phyloP scores from a whole-genome alignment of 2,797 vertebrate genomes.

The Coregonus sp. region DNA sequence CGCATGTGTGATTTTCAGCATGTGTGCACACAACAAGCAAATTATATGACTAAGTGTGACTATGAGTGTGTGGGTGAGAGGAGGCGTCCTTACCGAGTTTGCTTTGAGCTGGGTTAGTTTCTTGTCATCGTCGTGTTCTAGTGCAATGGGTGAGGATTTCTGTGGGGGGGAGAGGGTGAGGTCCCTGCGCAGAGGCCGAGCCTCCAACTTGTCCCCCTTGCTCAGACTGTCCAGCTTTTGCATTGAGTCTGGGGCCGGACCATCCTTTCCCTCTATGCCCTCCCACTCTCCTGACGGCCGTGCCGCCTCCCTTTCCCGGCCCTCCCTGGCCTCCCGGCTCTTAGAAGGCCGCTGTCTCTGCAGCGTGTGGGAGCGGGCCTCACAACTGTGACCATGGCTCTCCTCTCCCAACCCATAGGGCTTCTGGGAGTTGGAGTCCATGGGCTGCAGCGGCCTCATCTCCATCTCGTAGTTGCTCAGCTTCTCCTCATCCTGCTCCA shows the following conservation, averaged over 20 bases:
- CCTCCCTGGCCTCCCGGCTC: slow-evolving; percentile 60
- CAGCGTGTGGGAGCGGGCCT: slow-evolving; percentile 76
- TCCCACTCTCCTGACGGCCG: slow-evolving; percentile 49
- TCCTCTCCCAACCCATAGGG: slow-evolving; percentile 84
- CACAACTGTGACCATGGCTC: slow-evolving; percentile 78
- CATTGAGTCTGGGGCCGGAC: slow-evolving; percentile 64
- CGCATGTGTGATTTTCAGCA: not conserved
- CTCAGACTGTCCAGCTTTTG: slow-evolving; percentile 80
- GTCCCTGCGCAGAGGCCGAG: slow-evolving; percentile 89
- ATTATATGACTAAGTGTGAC: not conserved
- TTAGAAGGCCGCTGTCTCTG: slow-evolving; percentile 86
- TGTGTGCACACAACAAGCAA: not conserved
- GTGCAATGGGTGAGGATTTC: slow-evolving; percentile 89
- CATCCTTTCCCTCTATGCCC: slow-evolving; percentile 54
- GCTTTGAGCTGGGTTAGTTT: slow-evolving; percentile 84
- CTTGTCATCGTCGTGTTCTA: slow-evolving; percentile 84
- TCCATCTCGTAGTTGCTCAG: slow-evolving; percentile 97
- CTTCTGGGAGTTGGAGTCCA: slow-evolving; percentile 90
- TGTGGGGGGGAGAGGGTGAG: slow-evolving; percentile 92
- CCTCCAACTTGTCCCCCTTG: slow-evolving; percentile 82
- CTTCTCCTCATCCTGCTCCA: slow-evolving; percentile 93
- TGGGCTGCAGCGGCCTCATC: slow-evolving; percentile 95
- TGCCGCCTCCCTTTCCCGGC: slow-evolving; percentile 44
- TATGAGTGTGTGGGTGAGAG: slow-evolving; percentile 1
- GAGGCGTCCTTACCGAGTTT: slow-evolving; percentile 82